Conservation (phyloP, 2,888 invertebrate genomes). For the Fragum fragum region DNA sequence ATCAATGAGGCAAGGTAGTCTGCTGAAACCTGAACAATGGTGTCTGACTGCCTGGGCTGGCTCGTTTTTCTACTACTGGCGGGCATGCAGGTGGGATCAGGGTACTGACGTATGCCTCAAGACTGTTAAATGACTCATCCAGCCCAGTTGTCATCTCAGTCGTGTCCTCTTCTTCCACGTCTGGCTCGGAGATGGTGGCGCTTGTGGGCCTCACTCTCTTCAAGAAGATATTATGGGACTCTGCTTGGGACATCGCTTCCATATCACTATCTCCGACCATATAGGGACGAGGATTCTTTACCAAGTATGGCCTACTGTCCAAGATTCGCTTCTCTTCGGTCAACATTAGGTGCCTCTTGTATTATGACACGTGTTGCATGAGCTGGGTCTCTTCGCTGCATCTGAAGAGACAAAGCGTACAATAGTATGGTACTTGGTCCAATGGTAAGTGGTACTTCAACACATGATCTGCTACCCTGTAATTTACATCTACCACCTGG, state of each 20-base stretch:
- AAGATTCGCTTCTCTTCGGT: neutral
- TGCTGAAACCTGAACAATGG: neutral
- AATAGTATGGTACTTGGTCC: slow-evolving; percentile 21
- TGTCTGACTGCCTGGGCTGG: neutral
- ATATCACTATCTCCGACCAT: neutral
- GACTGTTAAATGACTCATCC: neutral
- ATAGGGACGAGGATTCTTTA: neutral
- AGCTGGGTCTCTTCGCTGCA: slow-evolving; percentile 4
- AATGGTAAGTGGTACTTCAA: slow-evolving; percentile 17
- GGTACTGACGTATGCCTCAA: neutral
- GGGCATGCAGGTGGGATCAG: neutral
- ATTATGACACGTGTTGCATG: neutral
- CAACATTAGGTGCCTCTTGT: neutral
- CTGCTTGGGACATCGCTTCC: neutral
- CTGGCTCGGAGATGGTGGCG: neutral
- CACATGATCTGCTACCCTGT: too few species aligned
- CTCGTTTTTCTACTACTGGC: neutral
- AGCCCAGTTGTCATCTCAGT: slow-evolving; percentile 5
- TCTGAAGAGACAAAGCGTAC: slow-evolving; percentile 4
- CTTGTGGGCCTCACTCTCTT: neutral
- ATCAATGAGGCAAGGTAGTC: neutral
- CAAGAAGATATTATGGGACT: neutral
- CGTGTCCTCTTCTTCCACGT: neutral
- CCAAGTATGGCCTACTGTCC: neutral
- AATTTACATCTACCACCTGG: too few species aligned